These are phyloP conservation scores for Oenanthe oenanthe DNA, from an alignment of 2,113 vertebrate species.

Conservation along the genomic window DNA sequence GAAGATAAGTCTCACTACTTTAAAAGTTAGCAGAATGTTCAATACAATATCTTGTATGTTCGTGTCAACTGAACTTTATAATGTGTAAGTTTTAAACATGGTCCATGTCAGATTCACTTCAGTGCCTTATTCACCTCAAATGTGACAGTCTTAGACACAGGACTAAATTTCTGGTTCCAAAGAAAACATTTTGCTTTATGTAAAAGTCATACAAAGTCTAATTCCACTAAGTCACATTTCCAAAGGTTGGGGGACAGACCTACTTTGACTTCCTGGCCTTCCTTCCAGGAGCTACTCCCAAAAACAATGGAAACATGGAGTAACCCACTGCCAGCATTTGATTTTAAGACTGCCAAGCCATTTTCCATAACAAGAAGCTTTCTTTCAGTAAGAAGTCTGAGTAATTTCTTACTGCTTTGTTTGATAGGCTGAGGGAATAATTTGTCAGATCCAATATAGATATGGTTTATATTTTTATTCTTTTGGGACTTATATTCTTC, in stretches of 20 bases:
- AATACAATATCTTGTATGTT: background rate
- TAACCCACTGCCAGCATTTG: background rate
- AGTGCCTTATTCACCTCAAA: background rate
- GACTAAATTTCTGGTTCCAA: background rate
- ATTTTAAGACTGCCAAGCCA: background rate
- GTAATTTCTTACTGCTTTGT: background rate
- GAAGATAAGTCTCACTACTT: background rate
- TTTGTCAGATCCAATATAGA: background rate
- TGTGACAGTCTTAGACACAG: background rate
- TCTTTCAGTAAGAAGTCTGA: background rate
- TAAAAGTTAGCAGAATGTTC: background rate
- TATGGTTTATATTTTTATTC: background rate
- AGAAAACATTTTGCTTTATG: background rate
- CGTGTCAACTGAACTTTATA: background rate
- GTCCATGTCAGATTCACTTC: background rate
- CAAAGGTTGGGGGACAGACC: background rate
- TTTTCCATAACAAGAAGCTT: conserved; percentile 11
- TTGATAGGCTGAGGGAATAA: background rate
- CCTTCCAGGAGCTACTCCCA: conserved; percentile 1
- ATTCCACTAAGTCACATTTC: background rate
- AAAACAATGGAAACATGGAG: conserved; percentile 1
- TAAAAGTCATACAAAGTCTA: background rate
- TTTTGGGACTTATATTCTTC: background rate
- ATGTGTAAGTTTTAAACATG: background rate
- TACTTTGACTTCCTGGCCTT: background rate